Conservation (phyloP, 92 coral and sea anemone species). For the Virgularia gustaviana region DNA sequence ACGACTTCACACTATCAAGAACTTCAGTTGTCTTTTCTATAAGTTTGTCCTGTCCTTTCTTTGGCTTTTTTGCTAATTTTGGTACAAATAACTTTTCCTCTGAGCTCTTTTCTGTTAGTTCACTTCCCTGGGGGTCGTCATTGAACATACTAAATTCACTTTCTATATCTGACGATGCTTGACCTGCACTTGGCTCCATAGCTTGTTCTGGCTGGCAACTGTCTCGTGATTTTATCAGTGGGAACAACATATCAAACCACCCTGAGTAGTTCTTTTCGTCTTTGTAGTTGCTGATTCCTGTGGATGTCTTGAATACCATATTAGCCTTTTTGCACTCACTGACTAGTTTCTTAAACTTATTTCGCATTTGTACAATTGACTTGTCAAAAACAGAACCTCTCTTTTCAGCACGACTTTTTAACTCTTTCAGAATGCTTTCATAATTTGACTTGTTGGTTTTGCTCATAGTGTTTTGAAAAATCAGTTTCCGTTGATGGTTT, state of each 20-base stretch:
- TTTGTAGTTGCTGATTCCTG: slow-evolving; percentile 33
- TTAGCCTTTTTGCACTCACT: slow-evolving; percentile 42
- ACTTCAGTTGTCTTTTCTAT: slow-evolving; percentile 14
- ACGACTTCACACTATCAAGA: not conserved
- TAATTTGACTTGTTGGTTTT: slow-evolving; percentile 27
- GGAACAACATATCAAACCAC: slow-evolving; percentile 39
- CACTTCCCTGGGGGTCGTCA: not conserved
- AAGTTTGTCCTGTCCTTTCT: not conserved
- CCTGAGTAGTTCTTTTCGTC: slow-evolving; percentile 31
- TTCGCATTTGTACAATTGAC: slow-evolving; percentile 23
- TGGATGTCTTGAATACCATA: slow-evolving; percentile 28
- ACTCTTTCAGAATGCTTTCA: slow-evolving; percentile 24
- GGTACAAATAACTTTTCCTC: not conserved
- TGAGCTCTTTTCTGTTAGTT: not conserved
- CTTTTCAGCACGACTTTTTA: slow-evolving; percentile 13
- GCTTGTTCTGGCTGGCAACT: slow-evolving; percentile 43
- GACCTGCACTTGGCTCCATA: slow-evolving; percentile 27
- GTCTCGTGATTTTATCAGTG: slow-evolving; percentile 39
- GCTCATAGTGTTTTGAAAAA: slow-evolving; percentile 22
- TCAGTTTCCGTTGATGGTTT: slow-evolving; percentile 19
- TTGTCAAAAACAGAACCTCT: slow-evolving; percentile 17
- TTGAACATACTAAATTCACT: not conserved
- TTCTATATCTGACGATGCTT: not conserved
- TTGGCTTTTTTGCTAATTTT: not conserved
- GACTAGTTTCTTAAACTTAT: slow-evolving; percentile 40